Base-by-base conservation (phyloP, 2,797 vertebrate genomes). In the Toxotes lorentzi region DNA sequence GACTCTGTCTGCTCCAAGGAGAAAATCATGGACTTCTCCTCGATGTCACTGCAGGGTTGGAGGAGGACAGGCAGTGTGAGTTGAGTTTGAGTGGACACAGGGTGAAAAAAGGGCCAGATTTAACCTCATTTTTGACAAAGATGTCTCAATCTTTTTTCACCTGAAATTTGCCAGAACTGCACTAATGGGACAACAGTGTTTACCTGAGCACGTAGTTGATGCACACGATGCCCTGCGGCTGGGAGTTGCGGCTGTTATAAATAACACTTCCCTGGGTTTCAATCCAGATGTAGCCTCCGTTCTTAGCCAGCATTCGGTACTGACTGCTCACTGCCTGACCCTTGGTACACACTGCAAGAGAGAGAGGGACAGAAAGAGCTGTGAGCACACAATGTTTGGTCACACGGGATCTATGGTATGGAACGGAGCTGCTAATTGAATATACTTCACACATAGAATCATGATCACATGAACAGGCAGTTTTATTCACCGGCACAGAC, bases 161-260 rank as follows among this genome's bases (percentile, higher is more conserved):
- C 16, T 7, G 16, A 45, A 45, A 45, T 7, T 7, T 5, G 8
- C 19, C 19, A 10, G 47, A 10, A n/a, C n/a, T 10, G 13, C 24
- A 30, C 13, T 7, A 7, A 14, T 11, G 12, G n/a, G 23, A 53
- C 51, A 3, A 1, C 38, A 5, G 38, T 4, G 2, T 94, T 92
- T 47, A 99, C 98, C 98, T 99, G 84, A 99, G 96, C 72, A 99
- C 97, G 0, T 97, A 98, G 95, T 99, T 99, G 84, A 99, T 90
- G 41, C 98, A 99, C 88, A 99, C 96, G 27, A 99, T 97, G 82
- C 98, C 99, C 93, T 99, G 98, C 0, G 98, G 98, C 93, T 99
- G 98, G 1, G 98, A 95, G 94, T 99, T 99, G 58, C 98, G 97
- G 34, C 95, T 97, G 68, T 97, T 99, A 86, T 99, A 99, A 65